Conservation (phyloP, 2,888 invertebrate species). For the Epsilonema sp. region DNA sequence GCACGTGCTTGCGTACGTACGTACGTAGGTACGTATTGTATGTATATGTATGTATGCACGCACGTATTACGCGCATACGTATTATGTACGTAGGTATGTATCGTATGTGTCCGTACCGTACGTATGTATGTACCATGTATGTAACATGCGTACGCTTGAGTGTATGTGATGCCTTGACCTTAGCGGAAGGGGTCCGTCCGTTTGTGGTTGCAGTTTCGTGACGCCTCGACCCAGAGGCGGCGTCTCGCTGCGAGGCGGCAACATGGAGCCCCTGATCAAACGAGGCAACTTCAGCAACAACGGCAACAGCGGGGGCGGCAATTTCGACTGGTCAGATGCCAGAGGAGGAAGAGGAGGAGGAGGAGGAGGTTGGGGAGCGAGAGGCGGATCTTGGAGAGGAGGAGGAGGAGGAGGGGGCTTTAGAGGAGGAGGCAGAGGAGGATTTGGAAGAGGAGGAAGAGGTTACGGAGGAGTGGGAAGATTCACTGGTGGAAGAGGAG, state of each 20-base stretch:
- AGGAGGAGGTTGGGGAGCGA: no score
- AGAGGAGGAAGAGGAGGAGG: constrained; percentile 9
- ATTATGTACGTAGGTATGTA: no score
- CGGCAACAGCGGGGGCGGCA: constrained; percentile 8
- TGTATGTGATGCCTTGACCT: no score
- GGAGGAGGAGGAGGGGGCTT: constrained; percentile 26
- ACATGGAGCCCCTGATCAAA: constrained; percentile 3
- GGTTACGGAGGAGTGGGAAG: constrained; percentile 6
- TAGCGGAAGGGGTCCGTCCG: no score
- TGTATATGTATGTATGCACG: no score
- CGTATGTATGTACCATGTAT: no score
- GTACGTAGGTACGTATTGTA: no score
- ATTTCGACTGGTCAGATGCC: no score
- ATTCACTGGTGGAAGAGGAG: neutral
- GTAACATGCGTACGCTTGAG: constrained; percentile 1
- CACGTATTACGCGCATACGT: no score
- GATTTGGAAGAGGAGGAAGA: constrained; percentile 11
- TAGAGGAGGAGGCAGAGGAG: constrained; percentile 9
- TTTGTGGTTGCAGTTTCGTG: constrained; percentile 7
- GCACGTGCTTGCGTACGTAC: no score
- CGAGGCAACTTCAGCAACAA: constrained; percentile 3
- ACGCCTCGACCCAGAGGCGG: constrained; percentile 11
- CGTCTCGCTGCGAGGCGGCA: constrained; percentile 3
- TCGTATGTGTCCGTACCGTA: no score
- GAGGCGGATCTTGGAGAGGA: constrained; percentile 11